These are phyloP conservation scores for Platalea minor DNA, from an alignment of 2,797 vertebrate genomes.

Conservation along the genomic window DNA sequence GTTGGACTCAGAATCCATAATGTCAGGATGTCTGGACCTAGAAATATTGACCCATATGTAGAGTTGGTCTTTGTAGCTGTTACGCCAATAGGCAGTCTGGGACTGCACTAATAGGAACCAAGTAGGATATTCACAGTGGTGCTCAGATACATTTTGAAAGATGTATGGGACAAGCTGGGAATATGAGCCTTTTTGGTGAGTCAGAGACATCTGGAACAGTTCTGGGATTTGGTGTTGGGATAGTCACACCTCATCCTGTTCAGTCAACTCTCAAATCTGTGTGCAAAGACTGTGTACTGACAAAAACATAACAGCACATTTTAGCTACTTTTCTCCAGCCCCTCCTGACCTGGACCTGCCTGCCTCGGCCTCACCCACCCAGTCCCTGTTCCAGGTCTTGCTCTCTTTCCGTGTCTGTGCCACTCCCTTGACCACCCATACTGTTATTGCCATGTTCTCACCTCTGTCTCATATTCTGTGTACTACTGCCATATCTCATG, in stretches of 20 bases:
- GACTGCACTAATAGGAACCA: not conserved
- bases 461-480: not conserved
- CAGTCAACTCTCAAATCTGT: not conserved
- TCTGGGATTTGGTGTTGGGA: not conserved
- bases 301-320: not conserved
- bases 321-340: not conserved
- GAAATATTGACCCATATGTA: not conserved
- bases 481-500: not conserved
- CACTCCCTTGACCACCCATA: not conserved
- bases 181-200: not conserved
- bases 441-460: not conserved
- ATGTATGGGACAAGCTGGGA: not conserved
- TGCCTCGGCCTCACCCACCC: not conserved
- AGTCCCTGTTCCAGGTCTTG: not conserved
- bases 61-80: not conserved
- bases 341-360: not conserved
- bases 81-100: not conserved
- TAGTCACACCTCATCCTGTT: not conserved
- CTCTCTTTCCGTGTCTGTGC: not conserved
- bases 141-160: not conserved
- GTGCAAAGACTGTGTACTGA: not conserved
- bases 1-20: not conserved
- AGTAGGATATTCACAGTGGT: not conserved
- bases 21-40: not conserved
- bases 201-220: not conserved